Evolutionary conservation across 2,888 invertebrate genomes (phyloP), one percentile per base, ranked within the genome.

Genomic region (Endotricha flammealis): DNA sequence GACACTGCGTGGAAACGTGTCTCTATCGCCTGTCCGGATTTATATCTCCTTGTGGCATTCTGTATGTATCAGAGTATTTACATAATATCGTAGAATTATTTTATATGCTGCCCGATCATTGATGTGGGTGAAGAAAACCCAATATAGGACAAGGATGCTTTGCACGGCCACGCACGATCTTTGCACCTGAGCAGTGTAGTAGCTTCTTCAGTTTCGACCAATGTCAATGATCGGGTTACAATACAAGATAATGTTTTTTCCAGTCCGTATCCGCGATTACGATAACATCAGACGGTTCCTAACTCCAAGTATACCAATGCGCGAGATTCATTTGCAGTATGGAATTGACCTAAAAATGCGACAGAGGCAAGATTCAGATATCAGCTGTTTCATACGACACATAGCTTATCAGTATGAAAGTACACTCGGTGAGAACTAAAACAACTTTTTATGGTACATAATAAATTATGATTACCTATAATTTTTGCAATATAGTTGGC

Each of bases 1-100:
- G 85, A 85, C 44, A 62, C 69, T 0, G 72, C 71, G 1, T 85
- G 85, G 85, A 61, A 73, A 12, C 57, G 70, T 2, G 64, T 82
- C 25, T 39, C 50, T 31, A 54, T 63, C 11, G 62, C 74, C 7
- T 82, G 81, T 32, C 82, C 85, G 0, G 74, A 85, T 32, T 58
- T 85, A 4, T 79, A 76, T 37, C 34, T 83, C 12, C 44, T 66
- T 16, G 67, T 83, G 61, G 64, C 65, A 2, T 83, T 83, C 51
- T 69, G 83, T 85, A 48, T 63, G 73, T 25, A 9, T 12, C 2
- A 3, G 8, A 23, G 22, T n/a, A n/a, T n/a, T n/a, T n/a, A n/a
- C n/a, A n/a, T n/a, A n/a, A n/a, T n/a, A n/a, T n/a, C n/a, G n/a
- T n/a, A n/a, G n/a, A n/a, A n/a, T n/a, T n/a, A n/a, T n/a, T n/a